phyloP scores from a whole-genome alignment of 2,888 invertebrate species.

The Terebella lapidaria region DNA sequence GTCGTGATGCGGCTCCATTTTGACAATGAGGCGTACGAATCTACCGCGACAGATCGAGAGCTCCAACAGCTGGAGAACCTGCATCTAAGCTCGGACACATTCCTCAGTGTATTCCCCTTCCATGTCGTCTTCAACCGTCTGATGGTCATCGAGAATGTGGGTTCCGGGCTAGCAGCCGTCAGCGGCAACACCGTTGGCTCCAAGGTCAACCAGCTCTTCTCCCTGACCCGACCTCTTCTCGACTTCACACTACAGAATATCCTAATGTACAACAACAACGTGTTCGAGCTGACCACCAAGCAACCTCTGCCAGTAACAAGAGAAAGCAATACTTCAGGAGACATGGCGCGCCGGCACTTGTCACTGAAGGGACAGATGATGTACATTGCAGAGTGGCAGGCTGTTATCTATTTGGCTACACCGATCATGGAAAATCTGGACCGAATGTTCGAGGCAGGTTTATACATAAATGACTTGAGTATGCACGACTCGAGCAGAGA shows the following conservation, averaged over 20 bases:
- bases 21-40: slow-evolving; percentile 71
- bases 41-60: too few relatives aligned
- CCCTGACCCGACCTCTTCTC: slow-evolving; percentile 83
- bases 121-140: slow-evolving; percentile 87
- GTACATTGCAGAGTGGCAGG: slow-evolving; percentile 96
- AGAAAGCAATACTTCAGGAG: too few relatives aligned
- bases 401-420: slow-evolving; percentile 61
- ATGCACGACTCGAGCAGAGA: slow-evolving; percentile 98
- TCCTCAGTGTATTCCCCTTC: slow-evolving; percentile 91
- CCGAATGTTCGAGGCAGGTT: slow-evolving; percentile 84
- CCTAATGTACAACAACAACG: slow-evolving; percentile 89
- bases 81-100: slow-evolving; percentile 13
- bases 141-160: slow-evolving; percentile 48
- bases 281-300: slow-evolving; percentile 89
- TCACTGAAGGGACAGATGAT: slow-evolving; percentile 94
- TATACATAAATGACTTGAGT: slow-evolving; percentile 96
- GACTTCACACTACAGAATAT: slow-evolving; percentile 92
- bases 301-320: too few relatives aligned
- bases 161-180: slow-evolving; percentile 44
- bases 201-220: slow-evolving; percentile 87
- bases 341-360: slow-evolving; percentile 56
- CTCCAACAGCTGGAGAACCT: slow-evolving; percentile 7
- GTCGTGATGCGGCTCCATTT: slow-evolving; percentile 92
- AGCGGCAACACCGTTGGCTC: slow-evolving; percentile 61
- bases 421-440: slow-evolving; percentile 80